These are phyloP conservation scores for Saccostrea echinata DNA, from an alignment of 1,140 invertebrate genomes.

Conservation along the genomic window DNA sequence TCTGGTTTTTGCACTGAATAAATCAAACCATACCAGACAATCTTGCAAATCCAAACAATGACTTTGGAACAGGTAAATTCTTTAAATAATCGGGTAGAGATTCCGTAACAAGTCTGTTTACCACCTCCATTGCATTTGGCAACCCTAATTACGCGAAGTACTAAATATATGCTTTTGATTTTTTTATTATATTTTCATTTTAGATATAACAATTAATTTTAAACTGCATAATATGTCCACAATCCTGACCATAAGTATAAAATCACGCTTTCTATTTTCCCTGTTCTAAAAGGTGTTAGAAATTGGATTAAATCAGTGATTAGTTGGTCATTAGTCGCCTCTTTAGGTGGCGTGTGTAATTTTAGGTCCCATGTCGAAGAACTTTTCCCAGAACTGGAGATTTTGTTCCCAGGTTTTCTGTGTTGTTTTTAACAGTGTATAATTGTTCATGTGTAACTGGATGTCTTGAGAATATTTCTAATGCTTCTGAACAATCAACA, in stretches of 20 bases:
- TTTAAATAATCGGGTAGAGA: conserved; percentile 61
- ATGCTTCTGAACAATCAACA: not conserved
- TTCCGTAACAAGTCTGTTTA: conserved; percentile 57
- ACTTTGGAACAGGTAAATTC: conserved; percentile 61
- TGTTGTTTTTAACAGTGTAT: not conserved
- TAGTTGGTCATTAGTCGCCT: not conserved
- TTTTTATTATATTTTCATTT: too few relatives aligned
- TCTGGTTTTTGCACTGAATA: not conserved
- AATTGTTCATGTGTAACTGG: not conserved
- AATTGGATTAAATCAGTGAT: not conserved
- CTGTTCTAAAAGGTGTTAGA: too few relatives aligned
- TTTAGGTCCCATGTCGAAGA: not conserved
- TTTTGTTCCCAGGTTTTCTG: too few relatives aligned
- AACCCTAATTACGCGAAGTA: not conserved
- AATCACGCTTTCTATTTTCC: too few relatives aligned
- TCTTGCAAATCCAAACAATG: conserved; percentile 57
- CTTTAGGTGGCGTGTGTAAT: not conserved
- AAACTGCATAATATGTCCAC: too few relatives aligned
- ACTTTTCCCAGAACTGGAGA: too few relatives aligned
- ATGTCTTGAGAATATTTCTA: not conserved
- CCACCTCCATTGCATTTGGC: conserved; percentile 56
- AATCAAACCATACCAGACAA: conserved; percentile 52
- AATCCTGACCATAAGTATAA: not conserved
- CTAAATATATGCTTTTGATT: too few relatives aligned
- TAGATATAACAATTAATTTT: too few relatives aligned